These are phyloP conservation scores for Dynastes maya DNA, from an alignment of 2,888 invertebrate species.

Conservation along the genomic window DNA sequence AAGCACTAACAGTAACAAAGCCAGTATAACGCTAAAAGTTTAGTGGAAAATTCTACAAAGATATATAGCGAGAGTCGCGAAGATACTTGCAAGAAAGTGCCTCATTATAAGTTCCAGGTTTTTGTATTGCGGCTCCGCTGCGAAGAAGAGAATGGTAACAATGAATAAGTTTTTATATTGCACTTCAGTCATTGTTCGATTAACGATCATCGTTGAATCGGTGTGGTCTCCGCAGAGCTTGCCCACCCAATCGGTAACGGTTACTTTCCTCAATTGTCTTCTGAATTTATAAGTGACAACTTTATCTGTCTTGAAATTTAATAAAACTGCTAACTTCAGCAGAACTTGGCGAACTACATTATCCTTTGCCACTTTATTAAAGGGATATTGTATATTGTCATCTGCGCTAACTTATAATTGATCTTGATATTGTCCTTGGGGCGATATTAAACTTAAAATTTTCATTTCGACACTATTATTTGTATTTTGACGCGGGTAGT, in stretches of 20 bases:
- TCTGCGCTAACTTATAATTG: no score
- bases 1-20: no score
- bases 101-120: slow-evolving; percentile 38
- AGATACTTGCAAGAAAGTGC: slow-evolving; percentile 5
- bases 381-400: no score
- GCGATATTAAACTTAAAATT: no score
- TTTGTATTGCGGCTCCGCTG: slow-evolving; percentile 11
- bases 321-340: slow-evolving; percentile 12
- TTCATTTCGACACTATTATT: no score
- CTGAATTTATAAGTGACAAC: slow-evolving; percentile 18
- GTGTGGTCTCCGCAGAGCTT: slow-evolving; percentile 32
- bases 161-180: slow-evolving; percentile 39
- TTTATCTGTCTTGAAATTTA: slow-evolving; percentile 26
- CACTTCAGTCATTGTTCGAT: slow-evolving; percentile 43
- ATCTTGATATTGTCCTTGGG: no score
- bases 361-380: no score
- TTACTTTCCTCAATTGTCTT: slow-evolving; percentile 28
- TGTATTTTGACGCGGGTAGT: no score
- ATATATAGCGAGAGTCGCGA: no score
- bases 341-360: neutral
- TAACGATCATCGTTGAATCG: slow-evolving; percentile 42
- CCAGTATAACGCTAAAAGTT: no score
- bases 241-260: slow-evolving; percentile 36
- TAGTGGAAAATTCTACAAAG: no score
- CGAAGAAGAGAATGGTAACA: slow-evolving; percentile 37